Base-by-base conservation (phyloP, 2,797 vertebrate species). In the Poeciliopsis gracilis region DNA sequence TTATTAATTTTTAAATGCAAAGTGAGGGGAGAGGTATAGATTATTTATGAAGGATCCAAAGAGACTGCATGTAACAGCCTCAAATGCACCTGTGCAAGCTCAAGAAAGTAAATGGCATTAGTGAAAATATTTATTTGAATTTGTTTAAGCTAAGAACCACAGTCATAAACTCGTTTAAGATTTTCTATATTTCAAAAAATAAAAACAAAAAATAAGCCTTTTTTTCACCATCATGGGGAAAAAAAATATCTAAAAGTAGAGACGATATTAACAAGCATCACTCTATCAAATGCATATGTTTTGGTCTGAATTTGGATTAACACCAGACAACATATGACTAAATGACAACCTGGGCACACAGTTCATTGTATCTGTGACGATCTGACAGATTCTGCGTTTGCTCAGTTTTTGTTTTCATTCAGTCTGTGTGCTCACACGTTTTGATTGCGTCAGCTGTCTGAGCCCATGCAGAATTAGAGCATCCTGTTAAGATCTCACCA, bases 401-500 rank as follows among this genome's bases (percentile, higher is more conserved):
- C 53, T 86, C 30, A 63, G 59, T 81, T 85, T 85, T 55, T 77
- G 4, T 75, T 28, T 61, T 57, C 53, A 47, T 77, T n/a, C 76
- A 47, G 81, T 78, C 76, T 84, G 61, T 66, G 51, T 80, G 69
- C 73, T 80, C 72, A 75, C 71, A 75, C 74, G 70, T 57, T 76
- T 43, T 2, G 67, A 86, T 86, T 86, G 79, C 74, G 43, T 92
- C 88, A 85, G 84, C 84, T 86, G 81, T 87, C 81, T 89, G 76
- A 81, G 83, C 82, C 77, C 75, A 77, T 78, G 81, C 86, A 74
- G 81, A 77, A 85, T 87, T 82, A 86, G 71, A 89, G 83, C 80
- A 73, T 81, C 69, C 69, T 45, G 71, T 79, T 81, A 81, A 90
- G 85, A 89, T 90, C 79, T 84, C 81, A 78, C 80, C 81, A 57